These are phyloP conservation scores for Pomatostomus ruficeps DNA, from an alignment of 2,113 vertebrate species.

Conservation along the genomic window DNA sequence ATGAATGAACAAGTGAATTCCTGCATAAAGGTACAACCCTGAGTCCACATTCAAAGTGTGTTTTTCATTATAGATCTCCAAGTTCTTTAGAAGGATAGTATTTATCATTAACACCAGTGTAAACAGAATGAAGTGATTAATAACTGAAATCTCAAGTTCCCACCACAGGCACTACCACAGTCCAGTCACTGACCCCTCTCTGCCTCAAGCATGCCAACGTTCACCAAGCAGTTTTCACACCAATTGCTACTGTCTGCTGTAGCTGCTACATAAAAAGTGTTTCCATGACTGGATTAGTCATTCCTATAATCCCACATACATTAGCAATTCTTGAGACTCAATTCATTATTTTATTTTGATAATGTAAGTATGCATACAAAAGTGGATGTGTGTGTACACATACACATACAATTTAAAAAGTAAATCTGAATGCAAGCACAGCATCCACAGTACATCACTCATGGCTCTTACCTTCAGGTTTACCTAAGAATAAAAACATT, in stretches of 20 bases:
- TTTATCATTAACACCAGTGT: not conserved
- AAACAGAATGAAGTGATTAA: not conserved
- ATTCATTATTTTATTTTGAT: not conserved
- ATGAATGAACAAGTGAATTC: not conserved
- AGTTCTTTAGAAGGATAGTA: not conserved
- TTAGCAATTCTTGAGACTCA: not conserved
- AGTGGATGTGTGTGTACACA: not conserved
- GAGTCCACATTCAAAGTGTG: not conserved
- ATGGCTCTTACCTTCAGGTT: constrained; percentile 69
- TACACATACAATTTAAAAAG: not conserved
- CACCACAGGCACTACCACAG: not conserved
- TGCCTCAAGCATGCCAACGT: not conserved
- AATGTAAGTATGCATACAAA: not conserved
- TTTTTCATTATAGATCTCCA: not conserved
- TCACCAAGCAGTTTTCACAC: not conserved
- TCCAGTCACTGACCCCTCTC: not conserved
- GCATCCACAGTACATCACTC: not conserved
- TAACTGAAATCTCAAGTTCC: not conserved
- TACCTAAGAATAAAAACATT: constrained; percentile 56
- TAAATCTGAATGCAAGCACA: not conserved
- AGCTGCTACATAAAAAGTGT: not conserved
- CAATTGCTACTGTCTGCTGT: not conserved
- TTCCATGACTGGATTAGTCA: not conserved
- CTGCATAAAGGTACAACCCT: not conserved
- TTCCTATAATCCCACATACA: not conserved